Percentiles rank a stretch among this genome's conserved stretches.
phyloP scores from a whole-genome alignment of 2,797 vertebrate genomes.

The Setipinna tenuifilis region DNA sequence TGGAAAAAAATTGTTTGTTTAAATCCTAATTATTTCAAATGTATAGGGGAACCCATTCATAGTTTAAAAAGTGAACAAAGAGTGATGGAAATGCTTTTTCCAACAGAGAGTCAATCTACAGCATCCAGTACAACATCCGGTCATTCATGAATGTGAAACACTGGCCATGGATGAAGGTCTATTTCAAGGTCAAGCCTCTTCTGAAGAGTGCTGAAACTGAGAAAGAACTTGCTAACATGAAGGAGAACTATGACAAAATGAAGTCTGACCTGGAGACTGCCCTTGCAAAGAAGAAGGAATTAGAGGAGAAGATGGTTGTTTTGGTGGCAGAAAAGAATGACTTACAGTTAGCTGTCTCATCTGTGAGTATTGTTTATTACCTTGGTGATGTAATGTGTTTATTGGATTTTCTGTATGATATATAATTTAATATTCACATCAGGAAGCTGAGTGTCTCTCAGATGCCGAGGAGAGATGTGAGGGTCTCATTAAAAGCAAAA shows the following conservation, averaged over 20 bases:
- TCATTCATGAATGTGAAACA: slow-evolving; percentile 93
- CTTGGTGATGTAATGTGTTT: not conserved
- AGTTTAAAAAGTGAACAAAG: too few species aligned
- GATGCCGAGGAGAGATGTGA: slow-evolving; percentile 80
- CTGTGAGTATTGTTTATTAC: slow-evolving; percentile 64
- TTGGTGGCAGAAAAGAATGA: slow-evolving; percentile 81
- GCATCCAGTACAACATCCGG: slow-evolving; percentile 85
- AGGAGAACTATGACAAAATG: slow-evolving; percentile 85
- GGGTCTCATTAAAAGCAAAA: slow-evolving; percentile 74
- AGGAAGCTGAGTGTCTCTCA: slow-evolving; percentile 75
- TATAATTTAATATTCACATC: not conserved
- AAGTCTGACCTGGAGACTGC: slow-evolving; percentile 80
- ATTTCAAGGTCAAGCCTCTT: slow-evolving; percentile 91
- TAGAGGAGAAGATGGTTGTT: slow-evolving; percentile 80
- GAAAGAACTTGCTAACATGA: slow-evolving; percentile 92
- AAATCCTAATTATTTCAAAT: too few species aligned
- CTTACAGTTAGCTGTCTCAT: slow-evolving; percentile 75
- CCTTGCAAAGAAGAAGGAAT: slow-evolving; percentile 75
- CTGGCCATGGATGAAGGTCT: slow-evolving; percentile 97
- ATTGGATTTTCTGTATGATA: too few species aligned
- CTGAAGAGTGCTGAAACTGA: slow-evolving; percentile 88
- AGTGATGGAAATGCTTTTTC: too few species aligned
- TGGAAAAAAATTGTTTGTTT: not conserved
- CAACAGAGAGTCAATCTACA: slow-evolving; percentile 75
- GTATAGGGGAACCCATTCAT: too few species aligned